A percentile compares a stretch with the other conserved stretches of the same genome.
Evolutionary conservation across 2,113 vertebrate genomes (phyloP).

Genomic region (Mionectes macconnelli): DNA sequence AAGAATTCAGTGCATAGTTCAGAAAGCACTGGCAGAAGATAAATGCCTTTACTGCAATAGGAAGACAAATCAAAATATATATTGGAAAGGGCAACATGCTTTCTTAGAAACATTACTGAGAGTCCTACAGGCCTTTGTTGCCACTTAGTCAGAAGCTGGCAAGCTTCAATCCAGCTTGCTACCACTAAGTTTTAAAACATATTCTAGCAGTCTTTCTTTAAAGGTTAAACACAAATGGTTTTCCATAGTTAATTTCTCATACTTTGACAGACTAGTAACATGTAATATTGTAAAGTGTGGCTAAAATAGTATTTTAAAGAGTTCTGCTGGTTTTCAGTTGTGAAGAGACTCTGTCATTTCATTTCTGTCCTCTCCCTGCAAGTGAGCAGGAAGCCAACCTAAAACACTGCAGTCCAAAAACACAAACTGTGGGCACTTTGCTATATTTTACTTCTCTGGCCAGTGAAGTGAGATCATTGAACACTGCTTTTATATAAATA

Average conservation of each 20-base stretch:
- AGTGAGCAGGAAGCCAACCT: background rate
- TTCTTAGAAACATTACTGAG: background rate
- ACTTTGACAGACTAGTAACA: background rate
- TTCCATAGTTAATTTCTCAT: background rate
- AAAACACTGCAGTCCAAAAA: background rate
- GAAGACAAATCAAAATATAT: background rate
- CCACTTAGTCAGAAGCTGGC: background rate
- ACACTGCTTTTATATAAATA: background rate
- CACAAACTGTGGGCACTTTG: fast-evolving
- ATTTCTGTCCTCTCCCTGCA: background rate
- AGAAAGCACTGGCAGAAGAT: background rate
- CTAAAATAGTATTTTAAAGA: background rate
- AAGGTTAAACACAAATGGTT: background rate
- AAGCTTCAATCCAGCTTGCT: background rate
- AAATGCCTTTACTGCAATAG: background rate
- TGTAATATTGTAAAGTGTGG: background rate
- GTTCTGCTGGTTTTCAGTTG: background rate
- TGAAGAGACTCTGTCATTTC: background rate
- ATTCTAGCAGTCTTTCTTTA: background rate
- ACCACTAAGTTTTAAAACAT: background rate
- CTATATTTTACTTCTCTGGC: background rate
- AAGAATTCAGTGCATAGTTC: background rate
- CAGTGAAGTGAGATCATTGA: background rate
- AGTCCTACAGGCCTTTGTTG: background rate
- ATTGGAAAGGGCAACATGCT: background rate